These are phyloP conservation scores for Drosophila guanche DNA, from an alignment of 1,140 invertebrate species.

Conservation along the genomic window DNA sequence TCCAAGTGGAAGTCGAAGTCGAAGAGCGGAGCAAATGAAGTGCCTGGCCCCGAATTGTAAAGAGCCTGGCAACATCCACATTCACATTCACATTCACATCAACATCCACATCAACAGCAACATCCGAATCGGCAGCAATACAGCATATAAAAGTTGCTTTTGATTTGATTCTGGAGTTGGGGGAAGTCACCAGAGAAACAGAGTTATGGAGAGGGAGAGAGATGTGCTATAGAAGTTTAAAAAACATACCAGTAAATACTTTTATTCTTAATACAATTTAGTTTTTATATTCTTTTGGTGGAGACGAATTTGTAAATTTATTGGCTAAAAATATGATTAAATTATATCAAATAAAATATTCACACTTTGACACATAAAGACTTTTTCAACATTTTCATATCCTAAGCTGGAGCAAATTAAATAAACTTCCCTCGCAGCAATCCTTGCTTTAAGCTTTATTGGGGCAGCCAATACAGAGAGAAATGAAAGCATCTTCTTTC, in stretches of 20 bases:
- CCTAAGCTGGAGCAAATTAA: no score
- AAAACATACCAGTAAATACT: no score
- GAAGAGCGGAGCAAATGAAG: constrained; percentile 51
- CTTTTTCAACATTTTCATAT: no score
- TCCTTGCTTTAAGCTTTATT: constrained; percentile 41
- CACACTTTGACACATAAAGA: no score
- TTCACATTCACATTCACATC: neutral
- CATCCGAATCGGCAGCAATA: constrained; percentile 18
- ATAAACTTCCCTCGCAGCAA: constrained; percentile 31
- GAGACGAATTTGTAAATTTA: no score
- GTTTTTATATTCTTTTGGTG: no score
- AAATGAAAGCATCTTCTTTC: constrained; percentile 30
- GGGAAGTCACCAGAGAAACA: neutral
- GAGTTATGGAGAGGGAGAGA: constrained; percentile 11
- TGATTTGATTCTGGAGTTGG: constrained; percentile 38
- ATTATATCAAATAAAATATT: neutral
- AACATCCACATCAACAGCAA: constrained; percentile 21
- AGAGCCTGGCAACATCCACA: constrained; percentile 29
- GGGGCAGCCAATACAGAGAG: constrained; percentile 20
- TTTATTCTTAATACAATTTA: no score
- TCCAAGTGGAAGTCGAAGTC: constrained; percentile 13
- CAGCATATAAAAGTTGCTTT: constrained; percentile 39
- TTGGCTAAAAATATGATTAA: no score
- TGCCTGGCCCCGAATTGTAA: constrained; percentile 56
- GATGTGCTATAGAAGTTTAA: constrained; percentile 16